Evolutionary conservation across 2,113 vertebrate species (phyloP), one percentile per base, ranked within the genome.

Genomic region (Vicugna pacos): DNA sequence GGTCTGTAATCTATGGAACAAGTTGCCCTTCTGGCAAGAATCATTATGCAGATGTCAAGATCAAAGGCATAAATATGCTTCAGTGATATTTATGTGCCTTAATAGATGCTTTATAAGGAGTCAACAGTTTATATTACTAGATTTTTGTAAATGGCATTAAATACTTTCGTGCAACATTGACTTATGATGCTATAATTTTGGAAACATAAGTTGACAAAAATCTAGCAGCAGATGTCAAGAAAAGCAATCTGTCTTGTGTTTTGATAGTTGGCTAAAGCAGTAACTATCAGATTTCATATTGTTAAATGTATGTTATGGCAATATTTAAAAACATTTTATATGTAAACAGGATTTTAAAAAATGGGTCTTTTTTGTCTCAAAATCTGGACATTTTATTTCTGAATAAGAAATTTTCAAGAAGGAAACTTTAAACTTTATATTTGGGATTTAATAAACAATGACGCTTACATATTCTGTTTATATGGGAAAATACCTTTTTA

Each of bases 91-190:
- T 92, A 8, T 93, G 87, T 97, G 96, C 98, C 93, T 95, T 95
- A 85, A 35, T 69, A 93, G 65, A 94, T 95, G 69, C 14, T 85
- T 97, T 98, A 94, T 84, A 90, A 96, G 86, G 94, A 76, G 50
- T 1, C 92, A 97, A 96, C 94, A 82, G 91, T 97, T 98, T 90
- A 96, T 56, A 77, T 89, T 69, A 96, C 80, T 48, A 75, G 93
- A 97, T 84, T 97, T 95, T 98, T 96, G 97, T 69, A 98, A 98
- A 70, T 77, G 77, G 94, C 35, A 62, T 95, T 91, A 96, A 93
- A 92, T 96, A 95, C 88, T 77, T 98, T 97, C 94, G 90, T 80
- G 30, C 62, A 97, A 58, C 83, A 80, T 1, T 94, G 75, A 58
- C 80, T 92, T 72, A 92, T 50, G 84, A 92, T 83, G 26, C 85